phyloP scores from a whole-genome alignment of 2,113 vertebrate species.

The Leptosomus discolor region DNA sequence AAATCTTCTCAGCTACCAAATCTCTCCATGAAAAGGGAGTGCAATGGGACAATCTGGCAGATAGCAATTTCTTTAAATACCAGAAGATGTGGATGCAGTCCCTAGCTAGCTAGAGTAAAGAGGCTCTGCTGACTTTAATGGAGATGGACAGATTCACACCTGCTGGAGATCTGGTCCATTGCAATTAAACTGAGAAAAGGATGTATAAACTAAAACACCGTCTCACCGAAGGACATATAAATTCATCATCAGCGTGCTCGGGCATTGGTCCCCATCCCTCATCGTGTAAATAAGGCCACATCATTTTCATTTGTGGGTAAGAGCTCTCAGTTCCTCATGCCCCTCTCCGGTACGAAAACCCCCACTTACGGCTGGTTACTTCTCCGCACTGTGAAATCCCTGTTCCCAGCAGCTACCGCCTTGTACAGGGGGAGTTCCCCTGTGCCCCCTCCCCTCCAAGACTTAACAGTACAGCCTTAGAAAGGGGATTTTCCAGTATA shows the following conservation, averaged over 20 bases:
- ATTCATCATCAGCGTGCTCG: background rate
- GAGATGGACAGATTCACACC: background rate
- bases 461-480: slow-evolving; percentile 49
- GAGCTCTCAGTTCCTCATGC: background rate
- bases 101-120: background rate
- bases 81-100: background rate
- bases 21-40: background rate
- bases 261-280: slow-evolving; percentile 3
- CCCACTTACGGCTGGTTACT: slow-evolving; percentile 12
- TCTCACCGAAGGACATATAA: background rate
- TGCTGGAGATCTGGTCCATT: background rate
- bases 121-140: background rate
- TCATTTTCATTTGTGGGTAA: slow-evolving; percentile 28
- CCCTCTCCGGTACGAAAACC: background rate
- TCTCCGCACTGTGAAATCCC: slow-evolving; percentile 29
- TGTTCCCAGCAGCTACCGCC: background rate
- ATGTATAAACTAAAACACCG: background rate
- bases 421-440: background rate
- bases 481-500: slow-evolving; percentile 65
- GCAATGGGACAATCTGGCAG: background rate
- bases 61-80: background rate
- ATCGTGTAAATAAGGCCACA: slow-evolving; percentile 23
- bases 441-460: background rate
- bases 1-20: background rate
- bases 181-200: background rate